A percentile compares a stretch with the other conserved stretches of the same genome.
Conservation (phyloP, 2,113 vertebrate genomes). For the Peromyscus californicus region DNA sequence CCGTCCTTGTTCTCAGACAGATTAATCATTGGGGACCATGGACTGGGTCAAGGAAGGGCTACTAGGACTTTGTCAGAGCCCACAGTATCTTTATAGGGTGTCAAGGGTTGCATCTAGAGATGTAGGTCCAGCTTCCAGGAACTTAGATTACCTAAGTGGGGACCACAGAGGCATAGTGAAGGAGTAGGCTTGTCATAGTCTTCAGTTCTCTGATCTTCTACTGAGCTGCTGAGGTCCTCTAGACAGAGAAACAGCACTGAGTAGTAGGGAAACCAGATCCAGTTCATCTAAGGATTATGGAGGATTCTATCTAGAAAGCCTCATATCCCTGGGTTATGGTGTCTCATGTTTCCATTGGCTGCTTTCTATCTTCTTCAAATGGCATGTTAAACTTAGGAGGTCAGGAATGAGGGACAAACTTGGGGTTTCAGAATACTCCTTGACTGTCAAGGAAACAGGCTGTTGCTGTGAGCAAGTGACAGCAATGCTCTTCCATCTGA, state of each 20-base stretch:
- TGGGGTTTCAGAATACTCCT: neutral
- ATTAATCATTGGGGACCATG: rapidly evolving
- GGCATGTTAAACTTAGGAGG: neutral
- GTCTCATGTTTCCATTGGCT: too few species aligned
- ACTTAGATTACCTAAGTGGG: neutral
- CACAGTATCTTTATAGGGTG: neutral
- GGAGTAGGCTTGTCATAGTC: rapidly evolving
- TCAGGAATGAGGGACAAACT: neutral
- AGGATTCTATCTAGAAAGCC: neutral
- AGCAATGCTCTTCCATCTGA: neutral
- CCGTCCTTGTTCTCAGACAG: neutral
- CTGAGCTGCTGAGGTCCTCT: neutral
- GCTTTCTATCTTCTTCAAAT: neutral
- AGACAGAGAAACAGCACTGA: neutral
- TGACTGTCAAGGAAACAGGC: neutral
- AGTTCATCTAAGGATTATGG: neutral
- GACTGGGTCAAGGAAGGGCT: neutral
- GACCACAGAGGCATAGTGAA: rapidly evolving
- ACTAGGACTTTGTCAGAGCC: neutral
- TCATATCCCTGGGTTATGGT: neutral
- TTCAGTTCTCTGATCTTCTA: neutral
- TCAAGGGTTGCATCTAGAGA: rapidly evolving
- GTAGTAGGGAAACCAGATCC: neutral
- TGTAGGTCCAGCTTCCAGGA: neutral
- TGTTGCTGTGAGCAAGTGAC: neutral